Base-by-base conservation (phyloP, 2,113 vertebrate species). In the Apus apus region DNA sequence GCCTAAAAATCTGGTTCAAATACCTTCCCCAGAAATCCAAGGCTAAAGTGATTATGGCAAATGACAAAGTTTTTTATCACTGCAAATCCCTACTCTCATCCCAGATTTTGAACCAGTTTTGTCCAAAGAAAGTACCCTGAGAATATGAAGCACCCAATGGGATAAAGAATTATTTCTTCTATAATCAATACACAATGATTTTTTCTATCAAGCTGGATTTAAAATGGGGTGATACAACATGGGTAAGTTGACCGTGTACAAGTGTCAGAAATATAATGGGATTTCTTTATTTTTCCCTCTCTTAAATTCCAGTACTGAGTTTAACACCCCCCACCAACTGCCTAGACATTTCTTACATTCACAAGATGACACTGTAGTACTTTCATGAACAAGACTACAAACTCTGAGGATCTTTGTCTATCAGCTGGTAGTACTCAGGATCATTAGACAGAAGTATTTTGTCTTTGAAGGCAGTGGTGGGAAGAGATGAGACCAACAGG, bases 371-470 rank as follows among this genome's bases (percentile, higher is more conserved):
- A 93, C 45, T 87, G 80, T 54, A 81, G 38, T 32, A 90, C 73
- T 96, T 89, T 76, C 50, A 88, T 56, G 53, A 92, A 79, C 81
- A 76, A 72, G 81, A 77, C 80, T 36, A 67, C 1, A 13, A 93
- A 68, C 61, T 93, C 92, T 89, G 38, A 86, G 82, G 76, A 81
- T 57, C 70, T 92, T 92, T 92, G 81, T 91, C 84, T 90, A 85
- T 83, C 79, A 68, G 58, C 71, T 91, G 58, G 53, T 92, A 67
- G 90, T 36, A 70, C 84, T 89, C 60, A 73, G 50, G 34, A 66
- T 64, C 53, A 71, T 50, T 56, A 90, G 34, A 93, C 66, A 90
- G 57, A 94, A 93, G 50, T 86, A 79, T 89, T 85, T 80, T 86
- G 81, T 95, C 78, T 88, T 86, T 91, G 73, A 95, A 88, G 75